Evolutionary conservation across 2,888 invertebrate genomes (phyloP).

Genomic region (Willowsia nigromaculata): DNA sequence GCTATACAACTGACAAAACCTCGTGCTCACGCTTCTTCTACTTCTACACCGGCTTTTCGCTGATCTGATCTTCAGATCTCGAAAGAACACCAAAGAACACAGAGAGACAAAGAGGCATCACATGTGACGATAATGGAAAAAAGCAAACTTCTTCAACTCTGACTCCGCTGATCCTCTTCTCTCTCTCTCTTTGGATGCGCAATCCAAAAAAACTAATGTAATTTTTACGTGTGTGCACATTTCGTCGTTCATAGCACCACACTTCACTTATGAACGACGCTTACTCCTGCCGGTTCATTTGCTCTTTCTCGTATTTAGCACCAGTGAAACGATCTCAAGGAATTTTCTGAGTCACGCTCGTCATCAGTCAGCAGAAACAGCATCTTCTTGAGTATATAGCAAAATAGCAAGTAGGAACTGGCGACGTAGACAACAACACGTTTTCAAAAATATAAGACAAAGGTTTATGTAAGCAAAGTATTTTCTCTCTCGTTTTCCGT

Average conservation of each 20-base stretch:
- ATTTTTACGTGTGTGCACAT: not conserved
- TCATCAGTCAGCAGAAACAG: not conserved
- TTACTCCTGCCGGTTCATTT: constrained; percentile 25
- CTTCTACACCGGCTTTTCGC: not conserved
- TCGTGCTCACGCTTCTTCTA: constrained; percentile 34
- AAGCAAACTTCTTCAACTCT: not conserved
- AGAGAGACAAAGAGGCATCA: constrained; percentile 66
- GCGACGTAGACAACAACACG: not conserved
- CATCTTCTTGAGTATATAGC: too few relatives aligned
- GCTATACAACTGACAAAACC: not conserved
- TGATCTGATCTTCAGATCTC: not conserved
- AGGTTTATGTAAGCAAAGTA: not conserved
- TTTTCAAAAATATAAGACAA: not conserved
- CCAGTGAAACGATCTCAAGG: constrained; percentile 34
- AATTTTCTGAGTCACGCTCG: constrained; percentile 48
- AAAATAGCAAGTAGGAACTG: not conserved
- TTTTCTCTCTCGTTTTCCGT: not conserved
- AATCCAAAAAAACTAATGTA: not conserved
- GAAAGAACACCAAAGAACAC: constrained; percentile 7
- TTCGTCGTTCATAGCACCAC: not conserved
- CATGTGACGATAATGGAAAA: constrained; percentile 39
- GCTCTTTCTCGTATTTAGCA: constrained; percentile 14
- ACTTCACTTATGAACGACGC: not conserved
- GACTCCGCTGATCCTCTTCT: not conserved
- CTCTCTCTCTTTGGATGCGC: not conserved